phyloP scores from a whole-genome alignment of 1,140 invertebrate genomes.

The Drusus annulatus region DNA sequence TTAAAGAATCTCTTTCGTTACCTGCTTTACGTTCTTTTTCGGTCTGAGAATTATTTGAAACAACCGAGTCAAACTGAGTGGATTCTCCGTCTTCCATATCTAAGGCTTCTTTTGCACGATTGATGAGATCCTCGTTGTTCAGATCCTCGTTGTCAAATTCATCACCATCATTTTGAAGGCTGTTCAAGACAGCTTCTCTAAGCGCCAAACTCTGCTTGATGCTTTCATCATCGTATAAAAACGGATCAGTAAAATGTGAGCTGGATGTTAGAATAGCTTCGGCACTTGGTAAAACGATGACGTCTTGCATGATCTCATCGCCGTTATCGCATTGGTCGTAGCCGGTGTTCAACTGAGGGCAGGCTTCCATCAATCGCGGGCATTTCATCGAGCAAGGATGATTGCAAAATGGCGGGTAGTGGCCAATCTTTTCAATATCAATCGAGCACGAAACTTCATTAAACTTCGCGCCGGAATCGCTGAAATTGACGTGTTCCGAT shows the following conservation, averaged over 20 bases:
- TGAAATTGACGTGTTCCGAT: not conserved
- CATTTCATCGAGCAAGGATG: conserved; percentile 48
- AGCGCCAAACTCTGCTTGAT: conserved; percentile 23
- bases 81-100: conserved; percentile 16
- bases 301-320: conserved; percentile 63
- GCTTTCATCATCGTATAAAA: conserved; percentile 22
- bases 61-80: not conserved
- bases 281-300: conserved; percentile 69
- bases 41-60: not conserved
- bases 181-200: not conserved
- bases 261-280: conserved; percentile 64
- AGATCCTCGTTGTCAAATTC: conserved; percentile 11
- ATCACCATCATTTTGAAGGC: conserved; percentile 15
- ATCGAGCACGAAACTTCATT: conserved; percentile 51
- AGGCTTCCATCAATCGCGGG: conserved; percentile 60
- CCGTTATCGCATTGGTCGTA: conserved; percentile 57
- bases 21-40: conserved; percentile 1
- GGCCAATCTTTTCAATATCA: conserved; percentile 63
- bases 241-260: conserved; percentile 51
- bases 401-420: conserved; percentile 46
- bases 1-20: not conserved
- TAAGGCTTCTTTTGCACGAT: conserved; percentile 7
- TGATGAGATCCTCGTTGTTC: conserved; percentile 16
- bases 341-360: conserved; percentile 56
- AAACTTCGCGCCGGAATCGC: too few relatives aligned